Evolutionary conservation across 2,888 invertebrate species (phyloP).

Genomic region (Scotopteryx bipunctaria): DNA sequence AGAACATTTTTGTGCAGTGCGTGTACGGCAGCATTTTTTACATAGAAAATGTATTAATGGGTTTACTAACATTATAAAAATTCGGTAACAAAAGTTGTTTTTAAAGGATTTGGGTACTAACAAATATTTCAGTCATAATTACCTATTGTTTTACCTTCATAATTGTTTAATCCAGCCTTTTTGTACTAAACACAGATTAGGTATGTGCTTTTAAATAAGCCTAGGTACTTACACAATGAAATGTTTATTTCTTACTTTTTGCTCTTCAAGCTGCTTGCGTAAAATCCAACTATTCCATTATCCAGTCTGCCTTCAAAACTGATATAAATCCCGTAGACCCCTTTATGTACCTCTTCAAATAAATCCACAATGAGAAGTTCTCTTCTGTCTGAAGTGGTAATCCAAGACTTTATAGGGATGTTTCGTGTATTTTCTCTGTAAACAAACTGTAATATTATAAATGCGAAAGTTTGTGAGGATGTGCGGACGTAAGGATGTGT

Average conservation of each 20-base stretch:
- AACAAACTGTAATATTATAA: too few species aligned
- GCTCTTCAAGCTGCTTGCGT: constrained; percentile 80
- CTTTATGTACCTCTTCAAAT: constrained; percentile 48
- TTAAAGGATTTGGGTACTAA: too few species aligned
- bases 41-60: too few species aligned
- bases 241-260: constrained; percentile 58
- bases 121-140: too few species aligned
- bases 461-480: too few species aligned
- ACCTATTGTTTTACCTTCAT: too few species aligned
- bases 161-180: too few species aligned
- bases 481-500: too few species aligned
- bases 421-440: constrained; percentile 15
- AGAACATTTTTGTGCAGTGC: too few species aligned
- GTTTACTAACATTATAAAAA: too few species aligned
- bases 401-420: constrained; percentile 37
- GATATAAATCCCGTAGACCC: constrained; percentile 66
- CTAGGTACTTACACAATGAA: background rate
- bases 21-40: too few species aligned
- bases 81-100: too few species aligned
- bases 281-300: constrained; percentile 79
- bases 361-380: constrained; percentile 68
- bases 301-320: constrained; percentile 80
- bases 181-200: background rate
- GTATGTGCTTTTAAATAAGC: background rate
- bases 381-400: constrained; percentile 48